Evolutionary conservation across 2,113 vertebrate genomes (phyloP), one percentile per base, ranked within the genome.

Genomic region (Pardalotus punctatus): DNA sequence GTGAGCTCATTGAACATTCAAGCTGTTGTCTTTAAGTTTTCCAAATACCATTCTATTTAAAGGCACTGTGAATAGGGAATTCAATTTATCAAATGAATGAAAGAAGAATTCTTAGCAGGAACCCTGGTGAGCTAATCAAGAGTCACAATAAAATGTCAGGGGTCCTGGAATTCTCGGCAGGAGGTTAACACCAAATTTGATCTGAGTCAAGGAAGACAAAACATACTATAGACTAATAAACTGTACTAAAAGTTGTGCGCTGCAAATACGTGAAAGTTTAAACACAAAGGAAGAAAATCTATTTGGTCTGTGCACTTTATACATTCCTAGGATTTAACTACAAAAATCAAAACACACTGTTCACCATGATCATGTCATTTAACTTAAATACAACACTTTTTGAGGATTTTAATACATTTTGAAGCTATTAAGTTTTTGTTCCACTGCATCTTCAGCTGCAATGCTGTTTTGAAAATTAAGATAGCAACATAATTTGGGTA

Each of bases 101-200:
- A 95, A 96, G 95, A 83, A 93, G 90, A 95, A 97, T 97, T 96
- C 94, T 96, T 95, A 96, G 92, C 90, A 95, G 96, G 96, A 96
- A 94, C 94, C 94, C 93, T 95, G 88, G 92, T 91, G 93, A 96
- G 93, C 96, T 97, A 96, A 96, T 97, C 93, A 96, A 96, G 93
- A 97, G 90, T 93, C 94, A 97, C 93, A 97, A 97, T 96, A 95
- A 97, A 97, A 93, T 96, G 95, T 97, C 95, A 95, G 91, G 86
- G 92, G 96, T 96, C 94, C 90, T 96, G 92, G 92, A 93, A 97
- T 93, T 94, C 96, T 96, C 96, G 20, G 56, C 93, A 92, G 93
- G 97, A 96, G 91, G 95, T 93, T 96, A 96, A 97, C 96, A 79
- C 72, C 87, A 91, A 94, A 95, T 93, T 12, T 93, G 88, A 95